These are phyloP conservation scores for Phoebastria nigripes DNA, from an alignment of 2,797 vertebrate species.

Conservation along the genomic window DNA sequence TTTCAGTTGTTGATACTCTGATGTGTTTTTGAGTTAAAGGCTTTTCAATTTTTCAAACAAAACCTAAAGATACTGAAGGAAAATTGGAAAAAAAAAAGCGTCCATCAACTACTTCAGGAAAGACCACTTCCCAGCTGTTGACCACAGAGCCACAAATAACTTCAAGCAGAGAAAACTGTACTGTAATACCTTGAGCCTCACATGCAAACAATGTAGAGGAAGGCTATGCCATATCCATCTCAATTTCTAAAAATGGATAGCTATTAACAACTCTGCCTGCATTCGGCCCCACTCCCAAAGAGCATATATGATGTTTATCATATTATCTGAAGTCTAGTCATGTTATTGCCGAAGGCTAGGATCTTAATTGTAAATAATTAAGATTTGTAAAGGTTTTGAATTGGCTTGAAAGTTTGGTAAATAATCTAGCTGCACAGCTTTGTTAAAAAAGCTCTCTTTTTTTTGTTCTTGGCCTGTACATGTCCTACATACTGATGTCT, in stretches of 20 bases:
- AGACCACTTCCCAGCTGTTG: background rate
- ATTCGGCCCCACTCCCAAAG: background rate
- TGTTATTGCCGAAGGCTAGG: background rate
- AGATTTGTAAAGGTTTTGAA: conserved; percentile 9
- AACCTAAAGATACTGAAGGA: background rate
- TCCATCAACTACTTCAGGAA: background rate
- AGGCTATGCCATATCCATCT: background rate
- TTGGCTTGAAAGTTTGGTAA: background rate
- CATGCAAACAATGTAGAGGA: background rate
- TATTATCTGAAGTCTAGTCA: background rate
- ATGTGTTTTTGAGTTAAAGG: background rate
- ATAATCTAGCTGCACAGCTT: background rate
- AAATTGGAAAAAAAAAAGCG: background rate
- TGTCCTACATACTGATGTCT: background rate
- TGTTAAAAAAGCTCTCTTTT: background rate
- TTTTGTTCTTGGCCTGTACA: background rate
- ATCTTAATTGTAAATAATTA: background rate
- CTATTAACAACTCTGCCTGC: background rate
- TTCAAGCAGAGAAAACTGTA: background rate
- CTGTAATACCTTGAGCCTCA: background rate
- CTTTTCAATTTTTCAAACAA: background rate
- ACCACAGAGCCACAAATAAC: background rate
- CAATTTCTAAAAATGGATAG: background rate
- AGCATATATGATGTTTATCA: background rate
- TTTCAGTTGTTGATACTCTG: background rate